phyloP scores from a whole-genome alignment of 1,140 invertebrate genomes.

The Gryon sp. region DNA sequence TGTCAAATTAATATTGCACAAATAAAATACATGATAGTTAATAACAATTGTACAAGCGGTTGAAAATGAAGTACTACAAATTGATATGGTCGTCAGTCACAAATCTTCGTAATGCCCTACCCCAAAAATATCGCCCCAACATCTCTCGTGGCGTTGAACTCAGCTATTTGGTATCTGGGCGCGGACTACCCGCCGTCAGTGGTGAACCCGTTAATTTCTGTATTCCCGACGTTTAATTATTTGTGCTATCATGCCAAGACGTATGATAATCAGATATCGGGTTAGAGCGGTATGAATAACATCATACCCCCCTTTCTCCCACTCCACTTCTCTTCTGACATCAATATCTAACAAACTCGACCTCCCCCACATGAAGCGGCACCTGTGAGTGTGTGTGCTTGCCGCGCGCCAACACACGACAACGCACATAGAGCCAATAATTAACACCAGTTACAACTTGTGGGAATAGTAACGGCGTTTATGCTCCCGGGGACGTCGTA shows the following conservation, averaged over 20 bases:
- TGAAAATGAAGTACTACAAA: too few relatives aligned
- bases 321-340: constrained; percentile 12
- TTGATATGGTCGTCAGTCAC: too few relatives aligned
- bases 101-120: constrained; percentile 8
- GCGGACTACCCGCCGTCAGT: constrained; percentile 51
- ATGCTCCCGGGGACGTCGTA: constrained; percentile 79
- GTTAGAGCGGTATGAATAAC: constrained; percentile 63
- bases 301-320: constrained; percentile 15
- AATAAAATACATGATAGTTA: too few relatives aligned
- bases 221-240: constrained; percentile 70
- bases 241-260: constrained; percentile 69
- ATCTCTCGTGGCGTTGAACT: constrained; percentile 28
- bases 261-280: constrained; percentile 75
- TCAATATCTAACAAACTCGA: constrained; percentile 46
- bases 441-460: constrained; percentile 80
- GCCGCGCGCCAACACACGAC: constrained; percentile 39
- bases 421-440: constrained; percentile 77
- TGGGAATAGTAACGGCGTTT: constrained; percentile 79
- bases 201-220: constrained; percentile 61
- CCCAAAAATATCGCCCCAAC: constrained; percentile 24
- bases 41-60: too few relatives aligned
- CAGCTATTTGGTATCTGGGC: constrained; percentile 41
- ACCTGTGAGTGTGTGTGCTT: background rate
- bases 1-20: too few relatives aligned
- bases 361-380: background rate